These are phyloP conservation scores for Drosophila peninsularis DNA, from an alignment of 2,888 invertebrate species.

Conservation along the genomic window DNA sequence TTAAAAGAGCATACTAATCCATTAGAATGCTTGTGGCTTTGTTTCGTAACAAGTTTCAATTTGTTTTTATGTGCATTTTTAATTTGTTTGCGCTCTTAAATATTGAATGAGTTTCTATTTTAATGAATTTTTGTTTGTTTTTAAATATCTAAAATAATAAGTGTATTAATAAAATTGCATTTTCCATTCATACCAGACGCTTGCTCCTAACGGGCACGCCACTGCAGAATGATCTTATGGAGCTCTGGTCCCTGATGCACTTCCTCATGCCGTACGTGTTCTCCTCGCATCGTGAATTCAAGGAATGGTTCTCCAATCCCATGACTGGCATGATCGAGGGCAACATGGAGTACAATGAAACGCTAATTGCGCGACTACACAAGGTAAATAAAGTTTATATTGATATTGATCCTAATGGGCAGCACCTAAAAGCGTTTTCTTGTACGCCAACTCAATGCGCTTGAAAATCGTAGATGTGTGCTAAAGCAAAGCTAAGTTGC, in stretches of 20 bases:
- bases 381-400: slow-evolving; percentile 87
- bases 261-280: slow-evolving; percentile 99
- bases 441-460: slow-evolving; percentile 53
- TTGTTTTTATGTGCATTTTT: background rate
- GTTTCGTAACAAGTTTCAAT: slow-evolving; percentile 61
- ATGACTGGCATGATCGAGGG: slow-evolving; percentile 98
- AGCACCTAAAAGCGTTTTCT: slow-evolving; percentile 68
- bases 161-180: background rate
- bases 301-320: slow-evolving; percentile 99
- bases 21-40: slow-evolving; percentile 75
- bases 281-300: slow-evolving; percentile 97
- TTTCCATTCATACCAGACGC: slow-evolving; percentile 86
- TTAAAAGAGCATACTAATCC: slow-evolving; percentile 60
- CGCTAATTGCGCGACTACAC: slow-evolving; percentile 93
- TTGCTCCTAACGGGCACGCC: slow-evolving; percentile 97
- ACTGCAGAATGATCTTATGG: slow-evolving; percentile 97
- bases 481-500: slow-evolving; percentile 62
- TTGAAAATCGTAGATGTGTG: slow-evolving; percentile 75
- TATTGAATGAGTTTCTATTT: background rate
- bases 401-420: no score
- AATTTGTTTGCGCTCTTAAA: background rate
- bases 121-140: background rate
- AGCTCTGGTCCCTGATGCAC: slow-evolving; percentile 99
- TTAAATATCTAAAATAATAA: background rate
- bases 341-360: slow-evolving; percentile 95